Base-by-base conservation (phyloP, 2,888 invertebrate genomes). In the Aphidoletes aphidimyza region DNA sequence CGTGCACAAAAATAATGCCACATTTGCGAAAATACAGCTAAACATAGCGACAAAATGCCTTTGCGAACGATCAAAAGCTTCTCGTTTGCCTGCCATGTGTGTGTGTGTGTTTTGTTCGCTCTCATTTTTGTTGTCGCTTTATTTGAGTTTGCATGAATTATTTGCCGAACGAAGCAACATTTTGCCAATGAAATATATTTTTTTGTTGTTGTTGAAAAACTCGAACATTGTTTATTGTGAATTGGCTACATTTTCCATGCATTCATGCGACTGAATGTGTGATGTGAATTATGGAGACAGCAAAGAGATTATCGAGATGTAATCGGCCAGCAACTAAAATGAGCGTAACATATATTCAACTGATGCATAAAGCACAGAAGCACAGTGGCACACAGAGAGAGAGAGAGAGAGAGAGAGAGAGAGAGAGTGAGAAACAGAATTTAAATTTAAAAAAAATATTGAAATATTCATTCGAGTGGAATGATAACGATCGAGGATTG, bases 391-490 rank as follows among this genome's bases (percentile, higher is more conserved):
- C 17, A 47, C 69, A 30, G 14, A 9, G n/a, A 69, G 1, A 69
- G 2, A 69, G 14, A 6, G 22, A 54, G 2, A 54, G 22, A 54
- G 3, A 54, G n/a, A 30, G 14, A 9, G n/a, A 69, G 1, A 69
- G 2, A 69, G 14, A 6, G 22, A 54, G 2, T 22, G 22, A 54
- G 3, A 54, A n/a, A n/a, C n/a, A n/a, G n/a, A n/a, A n/a, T n/a
- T n/a, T n/a, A 22, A 54, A n/a, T 3, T 5, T 3, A n/a, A 69
- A 14, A 69, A 69, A 69, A 69, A 14, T 69, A 69, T 69, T 69
- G 69, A 69, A 69, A 69, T n/a, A 69, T 69, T 69, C 69, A 69
- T 69, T 69, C 69, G 69, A 69, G 69, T 34, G 69, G 69, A 69
- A 69, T 69, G 69, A 69, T 69, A 69, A 69, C 30, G 69, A 69